A percentile compares a stretch with the other conserved stretches of the same genome.
These are phyloP conservation scores for Spilarctia lutea DNA, from an alignment of 2,888 invertebrate species.

Conservation along the genomic window DNA sequence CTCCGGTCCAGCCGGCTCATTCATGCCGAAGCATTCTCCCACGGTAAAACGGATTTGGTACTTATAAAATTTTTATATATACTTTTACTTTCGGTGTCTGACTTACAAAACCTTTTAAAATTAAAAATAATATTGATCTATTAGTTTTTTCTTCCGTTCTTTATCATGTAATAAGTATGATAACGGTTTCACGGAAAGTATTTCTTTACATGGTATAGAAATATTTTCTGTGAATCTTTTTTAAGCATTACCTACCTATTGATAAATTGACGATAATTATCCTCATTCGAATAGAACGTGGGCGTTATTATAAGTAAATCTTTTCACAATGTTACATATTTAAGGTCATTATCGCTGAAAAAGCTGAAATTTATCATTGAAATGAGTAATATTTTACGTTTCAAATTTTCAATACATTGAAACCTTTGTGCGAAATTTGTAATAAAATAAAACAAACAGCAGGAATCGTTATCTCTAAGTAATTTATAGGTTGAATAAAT, in stretches of 20 bases:
- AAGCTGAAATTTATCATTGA: background rate
- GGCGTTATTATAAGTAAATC: background rate
- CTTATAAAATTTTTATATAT: no score
- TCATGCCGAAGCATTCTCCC: no score
- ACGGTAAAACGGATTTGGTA: no score
- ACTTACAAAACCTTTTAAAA: no score
- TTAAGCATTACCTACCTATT: background rate
- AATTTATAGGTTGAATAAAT: conserved; percentile 63
- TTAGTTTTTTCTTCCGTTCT: background rate
- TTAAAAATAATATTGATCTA: no score
- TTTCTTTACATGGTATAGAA: background rate
- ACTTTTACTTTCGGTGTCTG: no score
- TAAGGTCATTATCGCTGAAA: background rate
- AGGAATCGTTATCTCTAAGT: conserved; percentile 55
- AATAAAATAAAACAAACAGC: conserved; percentile 58
- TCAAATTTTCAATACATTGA: background rate
- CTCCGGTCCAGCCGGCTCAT: no score
- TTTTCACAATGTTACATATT: background rate
- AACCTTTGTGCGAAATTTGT: conserved; percentile 43
- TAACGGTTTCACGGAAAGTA: background rate
- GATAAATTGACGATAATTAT: background rate
- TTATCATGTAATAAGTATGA: background rate
- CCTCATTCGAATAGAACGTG: background rate
- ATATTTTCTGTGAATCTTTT: background rate
- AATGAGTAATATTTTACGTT: background rate